A percentile compares a stretch with the other conserved stretches of the same genome.
Evolutionary conservation across 2,888 invertebrate species (phyloP).

Genomic region (Sesamia inferens): DNA sequence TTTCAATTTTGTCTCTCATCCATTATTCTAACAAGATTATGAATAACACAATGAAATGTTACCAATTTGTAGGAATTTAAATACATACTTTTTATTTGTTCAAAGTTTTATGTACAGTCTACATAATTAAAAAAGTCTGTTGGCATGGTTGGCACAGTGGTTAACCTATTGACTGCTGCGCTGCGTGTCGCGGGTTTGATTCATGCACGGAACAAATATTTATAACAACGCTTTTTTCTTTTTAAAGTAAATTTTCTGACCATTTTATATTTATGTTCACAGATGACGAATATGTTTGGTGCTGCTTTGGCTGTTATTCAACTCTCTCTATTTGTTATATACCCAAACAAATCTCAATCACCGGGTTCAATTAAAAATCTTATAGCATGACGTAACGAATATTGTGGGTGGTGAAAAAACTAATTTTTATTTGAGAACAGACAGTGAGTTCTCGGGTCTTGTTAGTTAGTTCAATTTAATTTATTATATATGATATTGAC

Average conservation of each 20-base stretch:
- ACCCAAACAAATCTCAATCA: constrained; percentile 86
- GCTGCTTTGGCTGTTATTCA: constrained; percentile 93
- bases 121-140: too few species aligned
- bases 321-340: constrained; percentile 93
- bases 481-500: constrained; percentile 16
- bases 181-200: too few species aligned
- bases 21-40: background rate
- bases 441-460: background rate
- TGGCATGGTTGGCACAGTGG: too few species aligned
- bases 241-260: background rate
- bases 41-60: background rate
- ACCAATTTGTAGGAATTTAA: background rate
- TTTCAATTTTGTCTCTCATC: background rate
- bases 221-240: too few species aligned
- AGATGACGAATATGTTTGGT: constrained; percentile 95
- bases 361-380: constrained; percentile 70
- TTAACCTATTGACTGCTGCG: too few species aligned
- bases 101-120: too few species aligned
- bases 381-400: constrained; percentile 62
- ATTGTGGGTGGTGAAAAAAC: constrained; percentile 1
- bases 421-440: constrained; percentile 15
- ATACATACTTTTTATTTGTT: too few species aligned
- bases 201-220: too few species aligned
- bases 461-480: constrained; percentile 32
- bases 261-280: constrained; percentile 71